Evolutionary conservation across 2,797 vertebrate genomes (phyloP).

Genomic region (Hozukius guyotensis): DNA sequence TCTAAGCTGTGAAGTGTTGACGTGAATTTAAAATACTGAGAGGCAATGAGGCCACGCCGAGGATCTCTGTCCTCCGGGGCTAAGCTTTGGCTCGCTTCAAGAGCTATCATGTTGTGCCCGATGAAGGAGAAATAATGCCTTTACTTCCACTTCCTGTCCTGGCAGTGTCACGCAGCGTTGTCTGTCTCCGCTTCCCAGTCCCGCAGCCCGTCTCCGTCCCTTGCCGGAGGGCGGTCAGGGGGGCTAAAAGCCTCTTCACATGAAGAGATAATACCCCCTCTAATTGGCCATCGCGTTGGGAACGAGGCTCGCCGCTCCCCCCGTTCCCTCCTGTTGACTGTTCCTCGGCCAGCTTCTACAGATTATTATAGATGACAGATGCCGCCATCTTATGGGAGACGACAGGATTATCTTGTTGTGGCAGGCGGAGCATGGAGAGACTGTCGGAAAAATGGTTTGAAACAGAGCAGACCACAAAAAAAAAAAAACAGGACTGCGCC

Average conservation of each 20-base stretch:
- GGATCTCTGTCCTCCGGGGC: slow-evolving; percentile 50
- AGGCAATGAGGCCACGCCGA: slow-evolving; percentile 52
- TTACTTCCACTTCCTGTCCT: slow-evolving; percentile 70
- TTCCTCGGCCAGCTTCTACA: slow-evolving; percentile 55
- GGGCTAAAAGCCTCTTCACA: slow-evolving; percentile 70
- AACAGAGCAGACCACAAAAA: slow-evolving; percentile 30
- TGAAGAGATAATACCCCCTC: slow-evolving; percentile 67
- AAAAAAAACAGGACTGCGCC: slow-evolving; percentile 32
- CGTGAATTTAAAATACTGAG: slow-evolving; percentile 60
- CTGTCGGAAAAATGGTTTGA: slow-evolving; percentile 47
- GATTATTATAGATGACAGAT: slow-evolving; percentile 77
- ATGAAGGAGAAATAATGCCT: slow-evolving; percentile 72
- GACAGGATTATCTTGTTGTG: slow-evolving; percentile 74
- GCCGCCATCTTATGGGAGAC: slow-evolving; percentile 70
- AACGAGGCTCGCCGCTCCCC: slow-evolving; percentile 43
- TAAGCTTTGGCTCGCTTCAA: slow-evolving; percentile 57
- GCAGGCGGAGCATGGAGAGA: slow-evolving; percentile 53
- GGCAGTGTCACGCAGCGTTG: slow-evolving; percentile 29
- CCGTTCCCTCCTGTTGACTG: slow-evolving; percentile 61
- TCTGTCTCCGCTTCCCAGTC: slow-evolving; percentile 36
- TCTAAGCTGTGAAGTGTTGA: slow-evolving; percentile 45
- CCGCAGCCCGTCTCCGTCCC: slow-evolving; percentile 17
- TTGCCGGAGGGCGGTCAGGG: slow-evolving; percentile 36
- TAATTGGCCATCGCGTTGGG: slow-evolving; percentile 71
- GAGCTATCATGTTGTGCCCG: slow-evolving; percentile 64